phyloP scores from a whole-genome alignment of 1,140 invertebrate species.

The Drosophila ironensis region DNA sequence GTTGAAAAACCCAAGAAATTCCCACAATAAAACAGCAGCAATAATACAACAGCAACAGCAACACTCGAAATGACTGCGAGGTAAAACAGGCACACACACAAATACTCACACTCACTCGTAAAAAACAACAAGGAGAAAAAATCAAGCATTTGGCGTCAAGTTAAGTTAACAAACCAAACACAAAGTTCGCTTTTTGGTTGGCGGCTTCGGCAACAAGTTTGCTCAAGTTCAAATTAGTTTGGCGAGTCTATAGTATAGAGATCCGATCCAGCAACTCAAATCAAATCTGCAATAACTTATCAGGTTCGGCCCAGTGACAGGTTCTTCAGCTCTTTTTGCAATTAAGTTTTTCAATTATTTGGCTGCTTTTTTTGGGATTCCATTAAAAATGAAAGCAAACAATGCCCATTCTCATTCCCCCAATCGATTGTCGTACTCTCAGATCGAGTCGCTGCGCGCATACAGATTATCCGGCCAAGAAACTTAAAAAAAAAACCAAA shows the following conservation, averaged over 20 bases:
- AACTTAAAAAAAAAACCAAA: conserved; percentile 6
- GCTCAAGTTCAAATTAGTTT: conserved; percentile 76
- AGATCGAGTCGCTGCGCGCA: conserved; percentile 10
- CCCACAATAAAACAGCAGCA: conserved; percentile 81
- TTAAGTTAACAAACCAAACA: conserved; percentile 71
- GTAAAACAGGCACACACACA: conserved; percentile 3
- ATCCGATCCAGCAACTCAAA: conserved; percentile 24
- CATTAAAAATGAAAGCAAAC: no score
- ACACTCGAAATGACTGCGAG: conserved; percentile 31
- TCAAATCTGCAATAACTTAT: conserved; percentile 52
- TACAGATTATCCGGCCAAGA: not conserved
- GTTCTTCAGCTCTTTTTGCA: not conserved
- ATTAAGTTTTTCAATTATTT: no score
- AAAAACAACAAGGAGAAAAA: conserved; percentile 53
- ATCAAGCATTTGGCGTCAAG: conserved; percentile 58
- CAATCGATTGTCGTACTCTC: conserved; percentile 8
- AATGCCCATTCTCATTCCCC: no score
- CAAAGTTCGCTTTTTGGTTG: conserved; percentile 48
- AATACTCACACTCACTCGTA: no score
- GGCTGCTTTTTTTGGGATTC: not conserved
- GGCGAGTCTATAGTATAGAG: conserved; percentile 48
- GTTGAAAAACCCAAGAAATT: conserved; percentile 82
- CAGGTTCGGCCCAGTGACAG: no score
- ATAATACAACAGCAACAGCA: conserved; percentile 51
- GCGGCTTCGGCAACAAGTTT: conserved; percentile 61